phyloP scores from a whole-genome alignment of 2,113 vertebrate genomes.

The Mionectes macconnelli region DNA sequence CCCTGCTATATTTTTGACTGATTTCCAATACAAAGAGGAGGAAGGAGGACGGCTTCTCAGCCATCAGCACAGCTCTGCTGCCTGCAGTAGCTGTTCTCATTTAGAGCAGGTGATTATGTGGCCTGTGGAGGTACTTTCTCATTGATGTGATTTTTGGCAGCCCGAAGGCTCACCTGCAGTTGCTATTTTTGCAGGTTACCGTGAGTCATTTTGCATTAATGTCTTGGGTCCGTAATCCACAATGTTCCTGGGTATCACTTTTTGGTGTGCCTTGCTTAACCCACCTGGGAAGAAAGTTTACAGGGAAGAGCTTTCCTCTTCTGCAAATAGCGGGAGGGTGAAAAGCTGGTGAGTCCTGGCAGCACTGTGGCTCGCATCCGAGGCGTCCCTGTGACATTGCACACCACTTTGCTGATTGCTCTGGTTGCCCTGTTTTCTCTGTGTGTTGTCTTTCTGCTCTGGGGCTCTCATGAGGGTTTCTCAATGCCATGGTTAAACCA shows the following conservation, averaged over 20 bases:
- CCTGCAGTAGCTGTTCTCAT: neutral
- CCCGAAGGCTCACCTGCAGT: neutral
- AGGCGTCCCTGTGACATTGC: rapidly evolving
- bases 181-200: neutral
- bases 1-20: neutral
- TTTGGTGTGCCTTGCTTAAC: neutral
- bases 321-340: rapidly evolving
- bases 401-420: rapidly evolving
- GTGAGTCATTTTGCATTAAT: neutral
- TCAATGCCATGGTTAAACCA: neutral
- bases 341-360: neutral
- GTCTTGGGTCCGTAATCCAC: rapidly evolving
- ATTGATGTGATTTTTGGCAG: neutral
- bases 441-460: neutral
- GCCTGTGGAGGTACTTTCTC: neutral
- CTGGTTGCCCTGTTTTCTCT: rapidly evolving
- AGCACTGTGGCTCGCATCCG: rapidly evolving
- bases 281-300: neutral
- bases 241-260: rapidly evolving
- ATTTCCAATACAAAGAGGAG: neutral
- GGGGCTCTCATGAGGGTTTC: neutral
- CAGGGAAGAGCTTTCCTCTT: neutral
- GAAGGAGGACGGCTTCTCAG: neutral
- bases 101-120: neutral
- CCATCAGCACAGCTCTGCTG: neutral